Base-by-base conservation (phyloP, 2,113 vertebrate species). In the Pitta sordida region DNA sequence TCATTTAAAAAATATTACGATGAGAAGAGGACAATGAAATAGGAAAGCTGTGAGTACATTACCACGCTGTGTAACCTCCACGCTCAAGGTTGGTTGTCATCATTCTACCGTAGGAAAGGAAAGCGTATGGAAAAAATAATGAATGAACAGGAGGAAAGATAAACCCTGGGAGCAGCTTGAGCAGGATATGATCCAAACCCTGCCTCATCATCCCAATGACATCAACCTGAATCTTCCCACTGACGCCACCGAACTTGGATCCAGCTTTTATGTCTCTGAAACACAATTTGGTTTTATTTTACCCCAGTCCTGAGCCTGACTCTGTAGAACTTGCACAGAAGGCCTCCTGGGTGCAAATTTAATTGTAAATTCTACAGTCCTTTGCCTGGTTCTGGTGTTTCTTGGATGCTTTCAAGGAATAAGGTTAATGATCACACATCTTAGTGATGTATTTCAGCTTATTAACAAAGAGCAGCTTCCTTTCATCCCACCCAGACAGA, bases 21-120 rank as follows among this genome's bases (percentile, higher is more conserved):
- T 60, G 76, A 4, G 51, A 56, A 65, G 67, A 83, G 68, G 76
- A 95, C 95, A 83, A 81, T 88, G 74, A 94, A 94, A 87, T 6
- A 83, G 81, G 48, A 82, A 51, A 88, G 84, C 49, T 41, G 23
- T 0, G 67, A 84, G 91, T 36, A 62, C 51, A 4, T 52, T 37
- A 77, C 29, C 26, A 27, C 0, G 3, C 51, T 19, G 44, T 4
- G 17, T 36, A 52, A 71, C 18, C 4, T 4, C 39, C 36, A 17
- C 10, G 52, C 34, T 43, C 10, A 36, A 69, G 63, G 67, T 0
- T 79, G 46, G 36, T 3, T 41, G 34, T 21, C 67, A 79, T 39
- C 64, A 5, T 59, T 39, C 39, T 9, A 16, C 15, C n/a, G 7
- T 0, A 41, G 1, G 20, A 32, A 49, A 64, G 67, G 39, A 59